A percentile compares a stretch with the other conserved stretches of the same genome.
Evolutionary conservation across 2,888 invertebrate species (phyloP).

Genomic region (Euzetes globulus): DNA sequence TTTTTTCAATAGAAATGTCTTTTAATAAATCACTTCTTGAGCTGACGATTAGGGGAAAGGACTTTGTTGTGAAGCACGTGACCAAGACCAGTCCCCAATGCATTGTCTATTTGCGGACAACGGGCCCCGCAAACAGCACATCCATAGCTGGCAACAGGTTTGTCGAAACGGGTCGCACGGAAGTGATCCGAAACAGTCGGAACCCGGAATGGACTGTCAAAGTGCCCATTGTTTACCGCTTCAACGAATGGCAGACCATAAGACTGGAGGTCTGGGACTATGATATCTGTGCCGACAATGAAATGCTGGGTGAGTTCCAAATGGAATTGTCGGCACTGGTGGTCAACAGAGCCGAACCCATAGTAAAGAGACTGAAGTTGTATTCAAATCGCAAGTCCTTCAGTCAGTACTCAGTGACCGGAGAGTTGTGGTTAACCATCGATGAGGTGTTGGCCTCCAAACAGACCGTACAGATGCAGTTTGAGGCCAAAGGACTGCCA

Average conservation of each 20-base stretch:
- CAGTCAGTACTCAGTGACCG: background rate
- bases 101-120: background rate
- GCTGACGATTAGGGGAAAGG: background rate
- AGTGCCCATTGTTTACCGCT: background rate
- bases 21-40: background rate
- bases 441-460: slow-evolving; percentile 2
- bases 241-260: background rate
- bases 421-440: background rate
- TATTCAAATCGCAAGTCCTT: background rate
- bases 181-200: background rate
- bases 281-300: slow-evolving; percentile 4
- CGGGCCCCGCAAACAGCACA: background rate
- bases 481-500: background rate
- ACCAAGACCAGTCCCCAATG: background rate
- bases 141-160: no score
- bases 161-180: background rate
- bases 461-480: background rate
- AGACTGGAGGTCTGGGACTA: slow-evolving; percentile 1
- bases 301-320: background rate
- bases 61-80: background rate
- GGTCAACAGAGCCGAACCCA: no score
- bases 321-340: background rate
- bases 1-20: background rate
- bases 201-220: background rate
- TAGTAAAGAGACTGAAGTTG: background rate